Base-by-base conservation (phyloP, 2,113 vertebrate species). In the Centropristis striata region DNA sequence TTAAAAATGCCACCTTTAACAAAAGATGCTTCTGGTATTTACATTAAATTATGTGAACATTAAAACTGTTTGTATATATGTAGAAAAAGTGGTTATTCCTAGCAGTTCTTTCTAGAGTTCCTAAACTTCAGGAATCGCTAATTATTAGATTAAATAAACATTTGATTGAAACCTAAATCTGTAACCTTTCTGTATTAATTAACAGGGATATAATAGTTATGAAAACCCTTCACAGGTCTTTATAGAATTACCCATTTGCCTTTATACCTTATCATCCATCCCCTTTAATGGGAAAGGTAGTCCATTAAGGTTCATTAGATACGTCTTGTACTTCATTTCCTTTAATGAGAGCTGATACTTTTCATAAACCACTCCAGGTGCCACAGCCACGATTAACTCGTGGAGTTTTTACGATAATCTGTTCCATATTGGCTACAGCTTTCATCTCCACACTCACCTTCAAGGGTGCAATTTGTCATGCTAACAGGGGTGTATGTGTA, bases 281-380 rank as follows among this genome's bases (percentile, higher is more conserved):
- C 78, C 64, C 42, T 84, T 93, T 92, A 89, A 90, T 91, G 86
- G 84, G 89, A 88, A 84, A 84, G 81, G 75, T 86, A 91, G 86
- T 92, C 88, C 86, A 92, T 94, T 92, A 93, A 77, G 86, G 84
- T 91, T 93, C 91, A 92, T 95, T 95, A 94, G 85, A 84, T 86
- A 80, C 44, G 79, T 85, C 89, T 89, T 91, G 89, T 91, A 92
- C 79, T 92, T 92, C 82, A 94, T 93, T 94, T 88, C 71, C 86
- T 92, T 86, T 93, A 94, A 95, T 94, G 90, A 90, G 84, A 82
- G 71, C 86, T 83, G 87, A 87, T 91, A 86, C 83, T 91, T 94
- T 89, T 92, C 82, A 89, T 91, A 87, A 90, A 90, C 85, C 64
- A 83, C 85, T 84, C 71, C 85, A 92, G 91, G 89, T 94, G 88